Evolutionary conservation across 2,113 vertebrate species (phyloP), one percentile per base, ranked within the genome.

Genomic region (Cromileptes altivelis): DNA sequence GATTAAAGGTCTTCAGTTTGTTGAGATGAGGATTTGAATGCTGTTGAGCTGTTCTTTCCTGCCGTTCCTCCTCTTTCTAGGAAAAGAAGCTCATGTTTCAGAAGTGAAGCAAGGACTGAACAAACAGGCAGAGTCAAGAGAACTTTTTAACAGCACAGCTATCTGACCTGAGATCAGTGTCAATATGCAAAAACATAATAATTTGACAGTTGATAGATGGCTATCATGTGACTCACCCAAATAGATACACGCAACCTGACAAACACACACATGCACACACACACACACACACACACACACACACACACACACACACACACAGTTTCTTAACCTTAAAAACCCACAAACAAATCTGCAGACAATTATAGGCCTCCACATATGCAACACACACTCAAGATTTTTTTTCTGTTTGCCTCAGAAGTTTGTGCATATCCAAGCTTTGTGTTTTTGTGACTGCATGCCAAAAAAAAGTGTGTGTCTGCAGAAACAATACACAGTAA

Each of bases 41-140:
- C 3, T 40, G 2, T 1, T 80, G 8, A 78, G 18, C 5, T 58
- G 19, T 21, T 2, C 33, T 56, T 85, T 87, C 68, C 74, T 80
- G 19, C 13, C 27, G 0, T 2, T 2, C 21, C 55, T 64, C 45
- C n/a, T 50, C 0, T 63, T 85, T 69, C 52, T 55, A 25, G 42
- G 67, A 72, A 78, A 80, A 25, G 1, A 5, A 0, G 4, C 7
- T 12, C 1, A 8, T 3, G n/a, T 56, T 67, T 33, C 33, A 58
- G n/a, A 30, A 19, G 2, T 1, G 14, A 60, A 11, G 13, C 3
- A 33, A 9, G 6, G 27, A 3, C 6, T 30, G 12, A 21, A 49
- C 3, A 3, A 6, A 37, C 27, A 3, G n/a, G 21, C 65, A 18
- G 52, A 52, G 8, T 30, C 5, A n/a, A 7, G 25, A 73, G 2